A percentile compares a stretch with the other conserved stretches of the same genome.
Conservation (phyloP, 2,797 vertebrate species). For the Sternarchorhynchus goeldii region DNA sequence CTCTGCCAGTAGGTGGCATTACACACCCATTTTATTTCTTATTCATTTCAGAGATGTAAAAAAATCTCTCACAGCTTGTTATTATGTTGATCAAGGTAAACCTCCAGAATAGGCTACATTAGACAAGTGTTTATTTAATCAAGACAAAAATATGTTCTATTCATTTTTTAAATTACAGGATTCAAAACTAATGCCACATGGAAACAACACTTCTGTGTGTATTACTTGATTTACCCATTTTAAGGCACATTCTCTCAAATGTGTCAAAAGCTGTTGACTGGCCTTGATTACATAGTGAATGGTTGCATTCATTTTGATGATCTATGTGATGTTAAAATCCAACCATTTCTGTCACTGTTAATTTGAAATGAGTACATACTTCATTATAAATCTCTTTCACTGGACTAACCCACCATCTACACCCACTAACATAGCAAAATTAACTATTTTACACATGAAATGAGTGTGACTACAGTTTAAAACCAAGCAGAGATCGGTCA, state of each 20-base stretch:
- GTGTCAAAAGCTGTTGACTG: not conserved
- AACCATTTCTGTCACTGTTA: not conserved
- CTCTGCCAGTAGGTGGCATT: slow-evolving; percentile 21
- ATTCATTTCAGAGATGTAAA: not conserved
- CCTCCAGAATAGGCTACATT: not conserved
- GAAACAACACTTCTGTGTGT: not conserved
- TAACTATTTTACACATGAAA: not conserved
- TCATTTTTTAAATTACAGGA: not conserved
- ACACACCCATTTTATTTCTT: not conserved
- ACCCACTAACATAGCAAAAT: not conserved
- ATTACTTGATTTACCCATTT: not conserved
- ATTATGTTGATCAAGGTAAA: not conserved
- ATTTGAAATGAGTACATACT: not conserved
- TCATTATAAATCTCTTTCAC: not conserved
- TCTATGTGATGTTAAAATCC: not conserved
- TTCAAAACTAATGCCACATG: not conserved
- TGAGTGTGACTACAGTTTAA: not conserved
- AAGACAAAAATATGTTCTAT: not conserved
- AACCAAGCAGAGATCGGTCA: not conserved
- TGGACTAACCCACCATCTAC: not conserved
- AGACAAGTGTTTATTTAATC: slow-evolving; percentile 1
- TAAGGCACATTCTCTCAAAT: not conserved
- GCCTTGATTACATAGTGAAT: slow-evolving; percentile 1
- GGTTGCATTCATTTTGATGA: not conserved
- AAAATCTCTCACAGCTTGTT: not conserved